These are phyloP conservation scores for Microplitis deprimator DNA, from an alignment of 2,888 invertebrate genomes.

Conservation along the genomic window DNA sequence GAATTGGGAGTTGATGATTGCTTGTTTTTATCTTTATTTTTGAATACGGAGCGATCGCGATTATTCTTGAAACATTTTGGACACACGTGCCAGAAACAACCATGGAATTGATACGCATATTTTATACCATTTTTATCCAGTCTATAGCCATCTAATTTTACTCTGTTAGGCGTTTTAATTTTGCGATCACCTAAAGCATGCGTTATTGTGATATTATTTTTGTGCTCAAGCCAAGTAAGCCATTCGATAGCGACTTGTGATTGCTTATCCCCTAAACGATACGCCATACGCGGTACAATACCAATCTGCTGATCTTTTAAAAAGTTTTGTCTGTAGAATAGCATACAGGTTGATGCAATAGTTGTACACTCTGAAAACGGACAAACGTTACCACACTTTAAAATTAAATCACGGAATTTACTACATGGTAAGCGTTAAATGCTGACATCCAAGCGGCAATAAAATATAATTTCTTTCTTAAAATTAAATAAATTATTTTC, in stretches of 20 bases:
- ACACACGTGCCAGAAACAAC: neutral
- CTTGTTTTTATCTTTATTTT: neutral
- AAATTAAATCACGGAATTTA: slow-evolving; percentile 53
- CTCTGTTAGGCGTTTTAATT: slow-evolving; percentile 21
- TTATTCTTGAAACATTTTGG: neutral
- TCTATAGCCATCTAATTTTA: slow-evolving; percentile 39
- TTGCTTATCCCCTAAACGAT: slow-evolving; percentile 30
- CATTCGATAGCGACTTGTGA: slow-evolving; percentile 24
- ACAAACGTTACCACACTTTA: slow-evolving; percentile 51
- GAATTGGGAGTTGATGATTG: neutral
- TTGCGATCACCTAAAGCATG: slow-evolving; percentile 36
- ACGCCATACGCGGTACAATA: slow-evolving; percentile 30
- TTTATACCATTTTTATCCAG: neutral
- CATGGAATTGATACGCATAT: neutral
- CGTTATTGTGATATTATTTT: slow-evolving; percentile 10
- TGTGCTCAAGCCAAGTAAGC: neutral
- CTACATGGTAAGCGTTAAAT: slow-evolving; percentile 56
- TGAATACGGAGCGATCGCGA: neutral
- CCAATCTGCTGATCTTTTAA: slow-evolving; percentile 35
- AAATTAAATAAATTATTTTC: no score
- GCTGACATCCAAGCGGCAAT: slow-evolving; percentile 46
- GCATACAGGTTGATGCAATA: slow-evolving; percentile 41
- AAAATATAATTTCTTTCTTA: no score
- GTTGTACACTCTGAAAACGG: slow-evolving; percentile 54
- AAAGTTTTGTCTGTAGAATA: slow-evolving; percentile 36